Conservation (phyloP, 2,113 vertebrate genomes). For the Oceanites oceanicus region DNA sequence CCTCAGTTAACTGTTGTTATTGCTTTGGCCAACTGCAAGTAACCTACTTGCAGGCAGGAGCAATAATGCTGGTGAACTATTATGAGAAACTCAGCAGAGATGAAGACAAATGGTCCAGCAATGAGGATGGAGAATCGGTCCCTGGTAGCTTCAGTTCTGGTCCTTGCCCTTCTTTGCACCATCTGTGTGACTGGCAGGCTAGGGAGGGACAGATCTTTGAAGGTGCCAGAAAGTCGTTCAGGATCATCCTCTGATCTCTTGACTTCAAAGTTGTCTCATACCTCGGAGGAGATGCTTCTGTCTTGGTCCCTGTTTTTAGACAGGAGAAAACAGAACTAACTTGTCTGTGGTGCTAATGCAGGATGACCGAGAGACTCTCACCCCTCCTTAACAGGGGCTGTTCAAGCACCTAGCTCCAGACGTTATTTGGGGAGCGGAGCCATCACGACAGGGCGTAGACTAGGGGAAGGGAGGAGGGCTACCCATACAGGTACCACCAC, state of each 20-base stretch:
- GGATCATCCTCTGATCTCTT: background rate
- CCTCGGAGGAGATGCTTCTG: background rate
- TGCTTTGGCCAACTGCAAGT: background rate
- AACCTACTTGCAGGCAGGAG: background rate
- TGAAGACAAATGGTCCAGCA: background rate
- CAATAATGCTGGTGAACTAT: background rate
- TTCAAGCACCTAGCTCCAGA: background rate
- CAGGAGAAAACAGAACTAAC: background rate
- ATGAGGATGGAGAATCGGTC: background rate
- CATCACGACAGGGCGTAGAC: fast-evolving
- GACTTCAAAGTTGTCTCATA: background rate
- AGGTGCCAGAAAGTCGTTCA: background rate
- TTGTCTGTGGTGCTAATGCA: fast-evolving
- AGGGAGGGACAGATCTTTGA: background rate
- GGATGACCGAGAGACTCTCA: background rate
- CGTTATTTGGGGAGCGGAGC: background rate
- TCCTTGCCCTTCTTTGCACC: background rate
- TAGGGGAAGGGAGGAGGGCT: background rate
- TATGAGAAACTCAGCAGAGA: background rate
- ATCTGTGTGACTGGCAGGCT: background rate
- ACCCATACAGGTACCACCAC: background rate
- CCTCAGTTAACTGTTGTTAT: background rate
- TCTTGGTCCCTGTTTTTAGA: background rate
- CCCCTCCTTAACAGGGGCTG: background rate
- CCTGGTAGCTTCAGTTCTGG: background rate